phyloP scores from a whole-genome alignment of 2,797 vertebrate genomes.

The Atherinosoma microstoma region DNA sequence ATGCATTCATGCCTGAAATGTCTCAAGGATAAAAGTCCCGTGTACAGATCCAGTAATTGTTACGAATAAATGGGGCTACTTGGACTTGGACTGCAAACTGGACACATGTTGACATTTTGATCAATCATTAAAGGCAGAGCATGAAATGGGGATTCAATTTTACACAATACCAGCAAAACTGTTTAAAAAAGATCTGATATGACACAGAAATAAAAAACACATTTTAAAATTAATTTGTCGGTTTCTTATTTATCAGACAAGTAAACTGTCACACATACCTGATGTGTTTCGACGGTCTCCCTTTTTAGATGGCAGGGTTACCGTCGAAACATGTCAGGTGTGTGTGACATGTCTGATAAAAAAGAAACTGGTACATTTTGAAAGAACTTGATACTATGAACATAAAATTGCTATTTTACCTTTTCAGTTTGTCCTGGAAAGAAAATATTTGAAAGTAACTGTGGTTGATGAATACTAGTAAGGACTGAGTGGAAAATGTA shows the following conservation, averaged over 20 bases:
- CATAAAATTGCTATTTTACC: too few relatives aligned
- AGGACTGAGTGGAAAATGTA: not conserved
- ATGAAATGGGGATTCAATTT: constrained; percentile 44
- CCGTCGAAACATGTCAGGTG: too few relatives aligned
- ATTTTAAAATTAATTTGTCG: too few relatives aligned
- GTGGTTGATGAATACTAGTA: not conserved
- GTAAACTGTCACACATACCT: too few relatives aligned
- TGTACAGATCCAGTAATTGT: constrained; percentile 41
- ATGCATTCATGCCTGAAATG: constrained; percentile 22
- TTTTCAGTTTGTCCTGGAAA: not conserved
- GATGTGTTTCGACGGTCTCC: too few relatives aligned
- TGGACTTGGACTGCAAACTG: constrained; percentile 70
- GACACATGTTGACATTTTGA: constrained; percentile 76
- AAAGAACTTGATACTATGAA: too few relatives aligned
- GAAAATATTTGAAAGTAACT: not conserved
- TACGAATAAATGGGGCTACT: constrained; percentile 34
- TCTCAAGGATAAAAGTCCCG: not conserved
- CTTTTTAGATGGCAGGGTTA: too few relatives aligned
- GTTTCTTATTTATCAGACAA: too few relatives aligned
- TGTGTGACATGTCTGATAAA: too few relatives aligned
- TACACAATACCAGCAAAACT: constrained; percentile 13
- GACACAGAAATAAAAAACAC: not conserved
- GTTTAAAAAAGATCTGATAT: not conserved
- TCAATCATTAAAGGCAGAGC: constrained; percentile 79
- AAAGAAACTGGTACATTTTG: too few relatives aligned